These are phyloP conservation scores for Capitella teleta DNA, from an alignment of 1,140 invertebrate species.

Conservation along the genomic window DNA sequence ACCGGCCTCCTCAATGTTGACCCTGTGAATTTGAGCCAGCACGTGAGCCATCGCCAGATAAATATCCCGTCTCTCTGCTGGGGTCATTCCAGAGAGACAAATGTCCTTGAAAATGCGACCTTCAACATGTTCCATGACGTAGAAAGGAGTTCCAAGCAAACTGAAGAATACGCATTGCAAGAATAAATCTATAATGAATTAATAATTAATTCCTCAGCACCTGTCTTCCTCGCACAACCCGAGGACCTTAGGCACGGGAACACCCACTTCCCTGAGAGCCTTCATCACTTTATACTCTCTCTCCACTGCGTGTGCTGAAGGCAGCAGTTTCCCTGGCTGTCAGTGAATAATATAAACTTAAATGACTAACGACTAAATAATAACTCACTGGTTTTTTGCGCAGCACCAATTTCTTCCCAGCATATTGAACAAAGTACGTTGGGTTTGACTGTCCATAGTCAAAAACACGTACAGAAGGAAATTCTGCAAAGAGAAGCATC, in stretches of 20 bases:
- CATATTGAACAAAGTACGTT: slow-evolving; percentile 41
- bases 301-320: slow-evolving; percentile 45
- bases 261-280: slow-evolving; percentile 26
- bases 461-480: slow-evolving; percentile 30
- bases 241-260: slow-evolving; percentile 38
- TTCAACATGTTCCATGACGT: slow-evolving; percentile 40
- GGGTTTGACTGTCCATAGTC: slow-evolving; percentile 45
- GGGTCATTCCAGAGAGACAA: slow-evolving; percentile 19
- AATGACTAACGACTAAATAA: background rate
- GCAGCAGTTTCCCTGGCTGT: slow-evolving; percentile 42
- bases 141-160: slow-evolving; percentile 42
- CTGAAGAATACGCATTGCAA: slow-evolving; percentile 19
- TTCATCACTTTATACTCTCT: slow-evolving; percentile 44
- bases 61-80: slow-evolving; percentile 21
- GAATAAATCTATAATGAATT: slow-evolving; percentile 1
- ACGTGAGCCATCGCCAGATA: slow-evolving; percentile 23
- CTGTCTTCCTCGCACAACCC: slow-evolving; percentile 29
- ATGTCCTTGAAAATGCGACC: slow-evolving; percentile 37
- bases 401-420: slow-evolving; percentile 36
- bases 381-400: slow-evolving; percentile 43
- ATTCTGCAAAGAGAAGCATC: slow-evolving; percentile 17
- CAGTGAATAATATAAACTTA: background rate
- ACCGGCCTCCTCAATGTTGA: slow-evolving; percentile 30
- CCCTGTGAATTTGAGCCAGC: slow-evolving; percentile 34
- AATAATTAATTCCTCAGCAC: slow-evolving; percentile 9